A percentile compares a stretch with the other conserved stretches of the same genome.
These are phyloP conservation scores for Teinopalpus imperialis DNA, from an alignment of 2,888 invertebrate species.

Conservation along the genomic window DNA sequence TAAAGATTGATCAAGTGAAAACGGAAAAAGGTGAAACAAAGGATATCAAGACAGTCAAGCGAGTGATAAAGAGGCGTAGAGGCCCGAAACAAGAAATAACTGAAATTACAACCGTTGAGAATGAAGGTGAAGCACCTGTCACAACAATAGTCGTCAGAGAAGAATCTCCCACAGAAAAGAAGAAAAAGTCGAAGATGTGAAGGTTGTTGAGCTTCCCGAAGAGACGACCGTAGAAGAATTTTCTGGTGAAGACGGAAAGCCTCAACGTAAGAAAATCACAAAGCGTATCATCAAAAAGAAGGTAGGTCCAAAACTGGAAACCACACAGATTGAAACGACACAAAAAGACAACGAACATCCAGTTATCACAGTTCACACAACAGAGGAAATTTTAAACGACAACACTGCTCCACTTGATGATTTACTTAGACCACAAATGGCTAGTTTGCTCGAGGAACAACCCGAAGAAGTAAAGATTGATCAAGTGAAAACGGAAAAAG, in stretches of 20 bases:
- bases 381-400: conserved; percentile 32
- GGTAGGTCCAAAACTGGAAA: conserved; percentile 38
- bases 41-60: neutral
- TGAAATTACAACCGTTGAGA: conserved; percentile 33
- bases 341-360: conserved; percentile 50
- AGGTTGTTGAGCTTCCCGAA: conserved; percentile 38
- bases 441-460: conserved; percentile 38
- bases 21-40: too few relatives aligned
- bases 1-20: too few relatives aligned
- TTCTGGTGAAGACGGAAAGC: conserved; percentile 38
- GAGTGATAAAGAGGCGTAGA: conserved; percentile 33
- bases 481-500: conserved; percentile 44
- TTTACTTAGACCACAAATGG: conserved; percentile 27
- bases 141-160: conserved; percentile 34
- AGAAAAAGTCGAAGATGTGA: conserved; percentile 35
- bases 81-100: conserved; percentile 33
- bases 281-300: conserved; percentile 46
- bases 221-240: conserved; percentile 49
- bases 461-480: conserved; percentile 60
- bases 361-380: conserved; percentile 36
- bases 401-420: conserved; percentile 33
- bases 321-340: conserved; percentile 39
- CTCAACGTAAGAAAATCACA: conserved; percentile 44
- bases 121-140: conserved; percentile 36
- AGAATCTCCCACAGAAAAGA: conserved; percentile 8